Evolutionary conservation across 2,888 invertebrate genomes (phyloP).

Genomic region (Thecocarcelia acutangulata): DNA sequence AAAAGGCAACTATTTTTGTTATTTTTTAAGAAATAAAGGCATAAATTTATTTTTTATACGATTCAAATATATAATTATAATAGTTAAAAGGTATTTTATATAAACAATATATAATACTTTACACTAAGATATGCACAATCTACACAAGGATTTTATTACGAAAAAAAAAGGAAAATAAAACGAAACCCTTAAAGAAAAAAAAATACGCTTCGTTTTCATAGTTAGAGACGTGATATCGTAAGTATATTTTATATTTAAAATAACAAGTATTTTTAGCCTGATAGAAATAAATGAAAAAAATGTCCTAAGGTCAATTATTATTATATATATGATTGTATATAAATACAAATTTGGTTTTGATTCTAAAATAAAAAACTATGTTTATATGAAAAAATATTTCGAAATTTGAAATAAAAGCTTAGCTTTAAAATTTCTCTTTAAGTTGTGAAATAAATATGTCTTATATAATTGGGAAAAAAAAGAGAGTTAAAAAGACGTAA

Average conservation of each 20-base stretch:
- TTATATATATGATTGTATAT: not conserved
- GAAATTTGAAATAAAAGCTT: no score
- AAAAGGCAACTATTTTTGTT: constrained; percentile 13
- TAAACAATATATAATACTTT: constrained; percentile 61
- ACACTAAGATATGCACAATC: constrained; percentile 58
- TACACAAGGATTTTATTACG: constrained; percentile 32
- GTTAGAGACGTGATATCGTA: not conserved
- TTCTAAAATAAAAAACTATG: no score
- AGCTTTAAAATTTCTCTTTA: no score
- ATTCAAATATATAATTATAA: constrained; percentile 74
- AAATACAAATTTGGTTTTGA: no score
- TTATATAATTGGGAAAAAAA: no score
- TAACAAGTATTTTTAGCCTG: constrained; percentile 8
- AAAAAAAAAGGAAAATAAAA: constrained; percentile 17
- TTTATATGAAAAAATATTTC: no score
- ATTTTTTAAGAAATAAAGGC: constrained; percentile 44
- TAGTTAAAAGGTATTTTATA: constrained; percentile 39
- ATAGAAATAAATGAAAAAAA: not conserved
- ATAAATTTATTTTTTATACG: constrained; percentile 36
- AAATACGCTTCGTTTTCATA: not conserved
- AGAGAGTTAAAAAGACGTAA: no score
- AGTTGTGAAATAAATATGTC: no score
- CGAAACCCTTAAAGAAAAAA: constrained; percentile 17
- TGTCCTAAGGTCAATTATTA: not conserved
- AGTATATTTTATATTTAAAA: constrained; percentile 13